These are phyloP conservation scores for Ceratosolen fusciceps DNA, from an alignment of 1,140 invertebrate genomes.

Conservation along the genomic window DNA sequence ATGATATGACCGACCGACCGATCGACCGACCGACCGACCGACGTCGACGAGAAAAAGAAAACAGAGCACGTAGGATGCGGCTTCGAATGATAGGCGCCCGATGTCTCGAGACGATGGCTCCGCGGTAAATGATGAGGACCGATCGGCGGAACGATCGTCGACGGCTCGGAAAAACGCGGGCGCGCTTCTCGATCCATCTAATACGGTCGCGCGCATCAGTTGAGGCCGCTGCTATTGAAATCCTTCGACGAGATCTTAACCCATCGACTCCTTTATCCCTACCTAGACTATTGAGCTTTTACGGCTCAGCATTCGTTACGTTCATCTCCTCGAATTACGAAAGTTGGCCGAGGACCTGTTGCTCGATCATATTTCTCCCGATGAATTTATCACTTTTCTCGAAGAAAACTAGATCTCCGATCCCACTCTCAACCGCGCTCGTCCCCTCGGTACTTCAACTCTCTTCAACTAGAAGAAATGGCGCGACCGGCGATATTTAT, in stretches of 20 bases:
- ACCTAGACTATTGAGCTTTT: too few species aligned
- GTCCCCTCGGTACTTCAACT: too few species aligned
- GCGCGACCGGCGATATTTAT: not conserved
- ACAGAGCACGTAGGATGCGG: not conserved
- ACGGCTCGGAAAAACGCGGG: not conserved
- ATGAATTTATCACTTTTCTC: not conserved
- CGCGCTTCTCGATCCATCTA: not conserved
- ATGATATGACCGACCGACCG: too few species aligned
- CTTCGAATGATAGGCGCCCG: too few species aligned
- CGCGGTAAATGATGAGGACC: not conserved
- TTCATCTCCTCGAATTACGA: not conserved
- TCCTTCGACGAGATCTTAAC: not conserved
- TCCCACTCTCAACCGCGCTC: too few species aligned
- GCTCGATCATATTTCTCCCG: not conserved
- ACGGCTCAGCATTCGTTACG: not conserved
- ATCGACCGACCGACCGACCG: too few species aligned
- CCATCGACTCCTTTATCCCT: not conserved
- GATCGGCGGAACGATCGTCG: too few species aligned
- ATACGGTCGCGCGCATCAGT: not conserved
- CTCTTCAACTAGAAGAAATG: not conserved
- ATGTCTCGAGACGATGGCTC: not conserved
- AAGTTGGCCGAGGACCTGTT: not conserved
- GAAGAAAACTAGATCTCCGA: not conserved
- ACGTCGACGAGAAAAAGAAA: not conserved
- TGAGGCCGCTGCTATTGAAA: constrained; percentile 6